Conservation (phyloP, 2,888 invertebrate genomes). For the Chloromyia formosa region DNA sequence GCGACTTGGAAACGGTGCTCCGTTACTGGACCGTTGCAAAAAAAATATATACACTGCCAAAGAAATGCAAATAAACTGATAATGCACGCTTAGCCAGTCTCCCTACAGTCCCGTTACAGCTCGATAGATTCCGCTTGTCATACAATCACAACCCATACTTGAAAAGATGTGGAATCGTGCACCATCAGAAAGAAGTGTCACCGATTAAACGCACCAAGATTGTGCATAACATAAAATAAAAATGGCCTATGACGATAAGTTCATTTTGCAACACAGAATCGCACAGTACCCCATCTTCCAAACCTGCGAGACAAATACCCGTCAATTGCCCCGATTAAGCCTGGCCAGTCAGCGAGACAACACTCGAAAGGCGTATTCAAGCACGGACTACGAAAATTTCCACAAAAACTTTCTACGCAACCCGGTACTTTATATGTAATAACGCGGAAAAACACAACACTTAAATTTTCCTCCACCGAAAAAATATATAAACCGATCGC, state of each 20-base stretch:
- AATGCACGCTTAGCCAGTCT: neutral
- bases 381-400: constrained; percentile 10
- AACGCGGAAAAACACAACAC: neutral
- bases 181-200: too few species aligned
- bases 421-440: neutral
- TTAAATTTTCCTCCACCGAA: neutral
- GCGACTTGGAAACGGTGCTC: too few species aligned
- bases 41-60: too few species aligned
- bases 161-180: too few species aligned
- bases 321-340: too few species aligned
- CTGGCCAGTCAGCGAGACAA: neutral
- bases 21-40: too few species aligned
- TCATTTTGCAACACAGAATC: too few species aligned
- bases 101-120: constrained; percentile 22
- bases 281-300: too few species aligned
- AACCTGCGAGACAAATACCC: too few species aligned
- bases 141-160: neutral
- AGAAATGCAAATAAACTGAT: neutral
- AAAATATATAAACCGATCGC: neutral
- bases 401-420: constrained; percentile 14
- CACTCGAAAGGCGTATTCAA: constrained; percentile 12
- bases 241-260: neutral
- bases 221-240: neutral
- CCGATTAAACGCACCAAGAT: neutral
- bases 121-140: constrained; percentile 9